Evolutionary conservation across 1,140 invertebrate genomes (phyloP), one percentile per base, ranked within the genome.

Genomic region (Cotesia glomerata): DNA sequence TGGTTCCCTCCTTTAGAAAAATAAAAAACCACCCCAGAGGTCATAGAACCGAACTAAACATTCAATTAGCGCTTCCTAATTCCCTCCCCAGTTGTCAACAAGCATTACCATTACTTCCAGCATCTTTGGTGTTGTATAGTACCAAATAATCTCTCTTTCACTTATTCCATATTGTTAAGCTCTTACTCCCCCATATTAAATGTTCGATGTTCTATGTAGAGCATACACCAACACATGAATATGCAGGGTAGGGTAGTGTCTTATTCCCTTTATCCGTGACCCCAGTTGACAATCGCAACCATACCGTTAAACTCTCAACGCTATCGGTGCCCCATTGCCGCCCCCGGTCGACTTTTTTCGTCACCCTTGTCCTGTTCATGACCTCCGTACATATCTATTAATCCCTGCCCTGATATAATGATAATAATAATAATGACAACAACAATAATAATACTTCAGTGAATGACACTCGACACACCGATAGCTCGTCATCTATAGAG

Each of bases 51-150:
- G 72, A 77, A 77, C 83, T 85, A 87, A 87, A 85, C 84, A 87
- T 86, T 87, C 84, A 87, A 87, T 86, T 86, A 86, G 85, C 85
- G 84, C 82, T 85, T 86, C 81, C 85, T 85, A 86, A 85, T 86
- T 79, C 79, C 82, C 67, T 79, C 81, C 71, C 71, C 26, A 26
- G 26, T 82, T 76, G 80, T 82, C 85, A 86, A 86, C 84, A 87
- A 76, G 82, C 82, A 87, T 87, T 87, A 87, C 82, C 82, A 87
- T 87, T 87, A 87, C 83, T 87, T 87, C 85, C 85, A 87, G 85
- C 86, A 87, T 86, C 81, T 87, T 86, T 79, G 77, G 78, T 77
- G 74, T 69, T 45, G 39, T 45, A 11, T 45, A 7, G 39, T 45
- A 45, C 11, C 7, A 45, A 45, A 78, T 76, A 74, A 75, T 64